Percentiles rank a stretch among this genome's conserved stretches.
Evolutionary conservation across 2,113 vertebrate genomes (phyloP).

Genomic region (Archilochus colubris): DNA sequence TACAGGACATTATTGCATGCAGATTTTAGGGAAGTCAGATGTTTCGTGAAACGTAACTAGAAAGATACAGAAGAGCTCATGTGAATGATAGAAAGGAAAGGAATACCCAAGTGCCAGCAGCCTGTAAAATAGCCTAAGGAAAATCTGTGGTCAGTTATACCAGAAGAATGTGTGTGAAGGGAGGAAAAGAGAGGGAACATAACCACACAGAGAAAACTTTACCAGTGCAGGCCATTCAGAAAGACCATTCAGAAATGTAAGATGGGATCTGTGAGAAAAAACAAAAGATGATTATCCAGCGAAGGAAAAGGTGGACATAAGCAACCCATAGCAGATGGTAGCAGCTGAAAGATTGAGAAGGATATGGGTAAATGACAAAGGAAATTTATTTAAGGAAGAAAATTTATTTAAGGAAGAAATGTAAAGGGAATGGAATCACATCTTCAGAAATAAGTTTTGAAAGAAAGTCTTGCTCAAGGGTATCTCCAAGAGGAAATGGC

Average conservation of each 20-base stretch:
- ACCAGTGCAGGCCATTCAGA: neutral
- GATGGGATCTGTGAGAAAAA: neutral
- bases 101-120: neutral
- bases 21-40: neutral
- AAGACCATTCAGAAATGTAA: neutral
- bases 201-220: neutral
- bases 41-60: neutral
- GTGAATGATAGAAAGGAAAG: slow-evolving; percentile 4
- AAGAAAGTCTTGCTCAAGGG: neutral
- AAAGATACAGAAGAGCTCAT: neutral
- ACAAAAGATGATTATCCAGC: neutral
- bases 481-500: neutral
- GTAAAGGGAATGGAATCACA: neutral
- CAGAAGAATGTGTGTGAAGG: slow-evolving; percentile 9
- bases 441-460: neutral
- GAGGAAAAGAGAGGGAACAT: neutral
- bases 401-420: neutral
- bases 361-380: neutral
- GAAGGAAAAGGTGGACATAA: neutral
- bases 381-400: neutral
- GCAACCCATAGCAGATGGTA: neutral
- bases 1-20: neutral
- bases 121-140: slow-evolving; percentile 22
- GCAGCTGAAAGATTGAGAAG: neutral
- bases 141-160: slow-evolving; percentile 34